Base-by-base conservation (phyloP, 2,888 invertebrate genomes). In the Chalcosyrphus nemorum region DNA sequence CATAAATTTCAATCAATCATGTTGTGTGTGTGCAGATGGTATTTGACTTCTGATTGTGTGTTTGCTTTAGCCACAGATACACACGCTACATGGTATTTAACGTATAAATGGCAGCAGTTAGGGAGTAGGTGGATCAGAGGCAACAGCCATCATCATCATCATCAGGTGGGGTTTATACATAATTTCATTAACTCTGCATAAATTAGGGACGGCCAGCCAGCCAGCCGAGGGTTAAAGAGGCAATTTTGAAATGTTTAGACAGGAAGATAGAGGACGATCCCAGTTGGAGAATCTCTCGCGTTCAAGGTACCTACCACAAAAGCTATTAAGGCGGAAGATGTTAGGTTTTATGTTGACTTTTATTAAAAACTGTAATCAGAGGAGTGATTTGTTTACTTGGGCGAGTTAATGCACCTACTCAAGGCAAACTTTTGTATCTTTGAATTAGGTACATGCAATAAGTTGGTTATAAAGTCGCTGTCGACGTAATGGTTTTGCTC, bases 101-200 rank as follows among this genome's bases (percentile, higher is more conserved):
- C 43, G 19, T 65, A 72, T 65, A 72, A 63, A 66, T 77, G 71
- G 35, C 47, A 47, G 66, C 45, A 66, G 61, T 59, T 45, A 38
- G 32, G 72, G 61, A 78, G 56, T 80, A 65, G 84, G 74, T 75
- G 74, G 71, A 38, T 38, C 45, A 47, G 13, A 29, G n/a, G 15
- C 43, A 29, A n/a, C 52, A 61, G 7, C n/a, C 29, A 47, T 45
- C 41, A 66, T 50, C 57, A 35, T 59, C 70, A 74, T 61, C 77
- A 74, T 84, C 84, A 84, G 84, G 68, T 84, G 84, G 74, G 80
- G 57, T 41, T 70, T 75, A n/a, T n/a, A 70, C 80, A 80, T 84
- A 80, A 84, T 84, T 84, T 84, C 84, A 84, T 84, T 84, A 84
- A 84, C 84, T 84, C 84, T 74, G 84, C 84, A 84, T 84, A 80